Evolutionary conservation across 2,797 vertebrate species (phyloP).

Genomic region (Morus bassanus): DNA sequence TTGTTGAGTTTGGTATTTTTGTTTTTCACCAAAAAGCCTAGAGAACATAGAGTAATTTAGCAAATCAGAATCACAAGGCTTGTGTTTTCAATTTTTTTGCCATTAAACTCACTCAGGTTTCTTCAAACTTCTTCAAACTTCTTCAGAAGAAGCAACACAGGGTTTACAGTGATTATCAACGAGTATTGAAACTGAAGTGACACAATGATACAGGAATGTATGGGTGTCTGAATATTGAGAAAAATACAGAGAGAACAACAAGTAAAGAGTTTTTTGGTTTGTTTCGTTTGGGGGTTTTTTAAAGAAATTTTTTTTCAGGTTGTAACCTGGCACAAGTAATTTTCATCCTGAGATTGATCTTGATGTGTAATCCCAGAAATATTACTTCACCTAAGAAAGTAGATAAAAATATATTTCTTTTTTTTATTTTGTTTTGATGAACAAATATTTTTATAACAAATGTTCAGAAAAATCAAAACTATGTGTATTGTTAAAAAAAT

Average conservation of each 20-base stretch:
- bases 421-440: not conserved
- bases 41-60: not conserved
- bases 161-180: not conserved
- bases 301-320: not conserved
- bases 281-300: not conserved
- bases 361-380: not conserved
- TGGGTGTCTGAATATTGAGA: not conserved
- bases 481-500: not conserved
- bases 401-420: not conserved
- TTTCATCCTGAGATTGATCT: not conserved
- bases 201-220: not conserved
- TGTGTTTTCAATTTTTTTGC: not conserved
- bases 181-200: not conserved
- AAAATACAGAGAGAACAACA: not conserved
- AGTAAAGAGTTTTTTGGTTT: not conserved
- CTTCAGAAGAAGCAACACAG: not conserved
- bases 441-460: not conserved
- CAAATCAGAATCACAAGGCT: not conserved
- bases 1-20: not conserved
- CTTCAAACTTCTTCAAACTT: too few species aligned
- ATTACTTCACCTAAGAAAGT: not conserved
- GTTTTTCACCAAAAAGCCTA: not conserved
- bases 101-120: not conserved
- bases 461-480: not conserved
- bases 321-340: not conserved